phyloP scores from a whole-genome alignment of 2,113 vertebrate species.

The Corythornis cristatus region DNA sequence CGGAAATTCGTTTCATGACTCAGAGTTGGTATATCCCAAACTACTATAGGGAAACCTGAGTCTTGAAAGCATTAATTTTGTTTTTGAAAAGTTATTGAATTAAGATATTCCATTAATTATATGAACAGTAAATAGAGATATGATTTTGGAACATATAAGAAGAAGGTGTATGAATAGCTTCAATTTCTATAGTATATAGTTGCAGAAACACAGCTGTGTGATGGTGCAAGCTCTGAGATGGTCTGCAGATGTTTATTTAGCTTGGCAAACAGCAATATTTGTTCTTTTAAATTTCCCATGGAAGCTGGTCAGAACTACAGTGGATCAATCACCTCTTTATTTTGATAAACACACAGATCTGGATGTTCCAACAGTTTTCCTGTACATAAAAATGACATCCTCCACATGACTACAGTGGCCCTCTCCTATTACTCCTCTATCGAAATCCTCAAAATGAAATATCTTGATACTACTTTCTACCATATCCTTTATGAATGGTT shows the following conservation, averaged over 20 bases:
- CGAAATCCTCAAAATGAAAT: neutral
- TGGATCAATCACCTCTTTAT: neutral
- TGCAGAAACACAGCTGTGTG: neutral
- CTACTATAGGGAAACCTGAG: neutral
- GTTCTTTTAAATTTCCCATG: neutral
- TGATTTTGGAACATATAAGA: neutral
- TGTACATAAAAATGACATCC: neutral
- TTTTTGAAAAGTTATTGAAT: neutral
- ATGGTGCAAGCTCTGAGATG: neutral
- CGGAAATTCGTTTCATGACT: neutral
- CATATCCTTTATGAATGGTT: neutral
- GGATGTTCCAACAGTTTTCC: neutral
- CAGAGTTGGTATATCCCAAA: neutral
- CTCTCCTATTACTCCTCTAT: neutral
- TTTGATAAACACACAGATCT: neutral
- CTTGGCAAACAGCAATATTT: neutral
- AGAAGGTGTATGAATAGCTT: neutral
- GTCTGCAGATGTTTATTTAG: neutral
- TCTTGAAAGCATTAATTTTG: neutral
- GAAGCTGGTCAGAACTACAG: neutral
- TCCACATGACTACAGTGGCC: neutral
- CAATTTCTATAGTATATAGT: neutral
- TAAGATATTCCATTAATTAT: neutral
- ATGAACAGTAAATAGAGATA: neutral
- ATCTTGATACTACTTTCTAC: neutral